These are phyloP conservation scores for Perdix hodgsoniae DNA, from an alignment of 2,797 vertebrate species.

Conservation along the genomic window DNA sequence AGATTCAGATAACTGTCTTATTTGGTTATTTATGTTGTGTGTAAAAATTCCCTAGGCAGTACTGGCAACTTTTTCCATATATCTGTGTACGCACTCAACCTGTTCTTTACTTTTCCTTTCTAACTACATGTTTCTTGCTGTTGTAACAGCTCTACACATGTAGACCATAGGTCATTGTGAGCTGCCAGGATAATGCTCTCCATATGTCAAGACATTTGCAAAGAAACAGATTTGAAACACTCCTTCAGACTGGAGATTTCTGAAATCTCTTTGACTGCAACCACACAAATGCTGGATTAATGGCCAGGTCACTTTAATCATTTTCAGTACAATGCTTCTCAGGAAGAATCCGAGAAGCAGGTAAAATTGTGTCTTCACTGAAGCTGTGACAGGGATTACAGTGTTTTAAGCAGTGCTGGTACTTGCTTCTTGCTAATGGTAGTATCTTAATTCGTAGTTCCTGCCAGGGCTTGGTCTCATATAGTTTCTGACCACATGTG, in stretches of 20 bases:
- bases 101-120: slow-evolving; percentile 4
- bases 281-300: background rate
- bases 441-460: background rate
- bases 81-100: background rate
- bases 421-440: background rate
- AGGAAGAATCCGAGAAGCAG: background rate
- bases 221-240: background rate
- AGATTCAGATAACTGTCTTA: background rate
- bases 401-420: background rate
- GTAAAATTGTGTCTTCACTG: background rate
- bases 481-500: slow-evolving; percentile 37
- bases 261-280: background rate
- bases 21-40: background rate
- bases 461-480: slow-evolving; percentile 11
- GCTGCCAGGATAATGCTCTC: background rate
- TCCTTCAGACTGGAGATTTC: background rate
- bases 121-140: background rate
- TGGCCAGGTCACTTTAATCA: background rate
- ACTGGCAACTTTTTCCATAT: background rate
- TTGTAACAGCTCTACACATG: background rate
- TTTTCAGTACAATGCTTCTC: background rate
- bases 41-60: background rate
- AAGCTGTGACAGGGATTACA: background rate
- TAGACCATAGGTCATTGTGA: background rate
- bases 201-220: background rate